Evolutionary conservation across 2,888 invertebrate genomes (phyloP).

Genomic region (Apomyelois bistriatella): DNA sequence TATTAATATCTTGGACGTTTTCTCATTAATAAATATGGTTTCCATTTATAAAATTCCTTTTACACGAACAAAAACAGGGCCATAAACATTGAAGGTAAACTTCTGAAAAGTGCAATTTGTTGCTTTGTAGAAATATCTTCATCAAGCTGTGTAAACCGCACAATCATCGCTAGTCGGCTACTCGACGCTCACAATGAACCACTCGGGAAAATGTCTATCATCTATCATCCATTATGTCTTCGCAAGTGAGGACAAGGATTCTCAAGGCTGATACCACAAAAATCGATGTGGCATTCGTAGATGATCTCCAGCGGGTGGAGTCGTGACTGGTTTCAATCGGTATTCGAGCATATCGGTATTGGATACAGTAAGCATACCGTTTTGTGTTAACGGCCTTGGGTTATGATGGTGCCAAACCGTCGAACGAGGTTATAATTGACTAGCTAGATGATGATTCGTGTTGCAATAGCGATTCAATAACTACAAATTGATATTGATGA

Average conservation of each 20-base stretch:
- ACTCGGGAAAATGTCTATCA: conserved; percentile 13
- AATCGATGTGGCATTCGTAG: conserved; percentile 39
- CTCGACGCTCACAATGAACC: conserved; percentile 15
- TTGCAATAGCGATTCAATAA: conserved; percentile 1
- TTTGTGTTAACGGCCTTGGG: conserved; percentile 64
- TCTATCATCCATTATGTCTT: conserved; percentile 23
- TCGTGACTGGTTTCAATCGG: conserved; percentile 55
- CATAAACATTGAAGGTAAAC: neutral
- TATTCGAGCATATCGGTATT: conserved; percentile 41
- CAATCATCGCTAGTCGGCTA: conserved; percentile 23
- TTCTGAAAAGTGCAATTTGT: conserved; percentile 20
- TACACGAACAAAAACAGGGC: neutral
- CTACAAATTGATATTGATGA: neutral
- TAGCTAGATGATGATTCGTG: conserved; percentile 17
- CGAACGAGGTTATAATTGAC: conserved; percentile 43
- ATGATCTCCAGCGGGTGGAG: conserved; percentile 35
- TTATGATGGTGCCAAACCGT: conserved; percentile 51
- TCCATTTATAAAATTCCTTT: neutral
- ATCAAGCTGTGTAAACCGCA: conserved; percentile 23
- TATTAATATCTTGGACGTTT: no score
- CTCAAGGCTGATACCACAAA: conserved; percentile 15
- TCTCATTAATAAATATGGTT: no score
- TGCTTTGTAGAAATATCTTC: conserved; percentile 25
- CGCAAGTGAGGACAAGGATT: conserved; percentile 15
- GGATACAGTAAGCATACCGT: conserved; percentile 62